Percentiles rank a stretch among this genome's conserved stretches.
These are phyloP conservation scores for Cricetomys ansorgei DNA, from an alignment of 2,113 vertebrate species.

Conservation along the genomic window DNA sequence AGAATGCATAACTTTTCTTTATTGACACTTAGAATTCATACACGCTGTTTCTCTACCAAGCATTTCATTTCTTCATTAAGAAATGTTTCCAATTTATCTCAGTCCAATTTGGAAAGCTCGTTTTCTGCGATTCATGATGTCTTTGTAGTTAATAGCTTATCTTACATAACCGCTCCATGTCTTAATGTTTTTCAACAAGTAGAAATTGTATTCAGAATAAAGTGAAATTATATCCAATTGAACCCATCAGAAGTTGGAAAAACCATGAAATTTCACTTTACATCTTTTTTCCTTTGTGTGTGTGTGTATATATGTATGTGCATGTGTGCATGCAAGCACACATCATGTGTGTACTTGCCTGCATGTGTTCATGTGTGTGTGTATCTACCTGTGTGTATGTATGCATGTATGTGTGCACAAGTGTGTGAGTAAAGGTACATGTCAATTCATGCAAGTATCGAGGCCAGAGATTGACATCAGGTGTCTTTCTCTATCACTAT, in stretches of 20 bases:
- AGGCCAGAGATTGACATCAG: neutral
- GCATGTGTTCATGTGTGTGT: no score
- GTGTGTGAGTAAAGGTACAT: neutral
- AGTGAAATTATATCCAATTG: neutral
- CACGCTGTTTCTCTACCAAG: neutral
- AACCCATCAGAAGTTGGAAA: neutral
- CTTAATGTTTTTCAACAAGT: neutral
- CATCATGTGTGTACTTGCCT: no score
- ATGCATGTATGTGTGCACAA: neutral
- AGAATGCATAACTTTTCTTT: neutral
- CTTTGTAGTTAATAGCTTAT: neutral
- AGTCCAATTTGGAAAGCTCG: neutral
- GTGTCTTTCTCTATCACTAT: neutral
- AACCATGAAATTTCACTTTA: neutral
- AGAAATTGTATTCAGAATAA: neutral
- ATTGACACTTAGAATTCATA: neutral
- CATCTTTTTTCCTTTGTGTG: neutral
- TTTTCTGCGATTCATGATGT: neutral
- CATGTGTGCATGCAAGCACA: no score
- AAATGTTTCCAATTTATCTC: neutral
- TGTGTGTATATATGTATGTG: neutral
- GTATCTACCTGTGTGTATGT: neutral
- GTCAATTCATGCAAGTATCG: neutral
- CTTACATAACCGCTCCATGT: neutral
- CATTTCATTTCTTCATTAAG: neutral